phyloP scores from a whole-genome alignment of 92 coral and sea anemone genomes.

The Zoanthus gigantus region DNA sequence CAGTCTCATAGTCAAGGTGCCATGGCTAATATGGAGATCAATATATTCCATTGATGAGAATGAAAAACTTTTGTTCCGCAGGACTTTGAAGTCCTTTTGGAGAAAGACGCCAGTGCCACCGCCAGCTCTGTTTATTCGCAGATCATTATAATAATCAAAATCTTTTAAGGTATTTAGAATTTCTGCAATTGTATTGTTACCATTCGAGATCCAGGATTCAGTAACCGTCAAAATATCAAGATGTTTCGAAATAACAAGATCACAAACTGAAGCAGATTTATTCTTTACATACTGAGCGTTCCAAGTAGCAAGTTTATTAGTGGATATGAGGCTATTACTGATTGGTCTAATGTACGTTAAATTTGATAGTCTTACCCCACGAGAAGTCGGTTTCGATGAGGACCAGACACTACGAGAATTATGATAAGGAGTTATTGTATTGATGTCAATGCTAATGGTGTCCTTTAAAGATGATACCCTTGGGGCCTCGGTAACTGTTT shows the following conservation, averaged over 20 bases:
- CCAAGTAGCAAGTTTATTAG: no score
- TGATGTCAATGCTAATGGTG: background rate
- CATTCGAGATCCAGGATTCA: conserved; percentile 40
- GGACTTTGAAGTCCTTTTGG: conserved; percentile 24
- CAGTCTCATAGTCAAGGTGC: background rate
- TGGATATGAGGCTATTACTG: no score
- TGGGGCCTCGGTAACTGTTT: no score
- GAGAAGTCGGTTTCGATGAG: no score
- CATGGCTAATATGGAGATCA: background rate
- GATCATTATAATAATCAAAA: conserved; percentile 17
- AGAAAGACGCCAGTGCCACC: conserved; percentile 48
- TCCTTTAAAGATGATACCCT: no score
- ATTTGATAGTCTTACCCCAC: no score
- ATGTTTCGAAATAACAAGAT: conserved; percentile 25
- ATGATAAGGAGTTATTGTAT: no score
- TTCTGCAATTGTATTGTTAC: conserved; percentile 19
- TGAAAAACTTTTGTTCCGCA: background rate
- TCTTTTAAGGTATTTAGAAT: conserved; percentile 38
- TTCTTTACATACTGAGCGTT: no score
- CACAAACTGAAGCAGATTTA: no score
- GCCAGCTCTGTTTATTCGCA: conserved; percentile 27
- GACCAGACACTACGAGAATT: no score
- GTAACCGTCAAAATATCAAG: conserved; percentile 47
- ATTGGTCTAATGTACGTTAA: no score
- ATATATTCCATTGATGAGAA: conserved; percentile 48